Conservation (phyloP, 2,888 invertebrate genomes). For the Callyntrura sp. region DNA sequence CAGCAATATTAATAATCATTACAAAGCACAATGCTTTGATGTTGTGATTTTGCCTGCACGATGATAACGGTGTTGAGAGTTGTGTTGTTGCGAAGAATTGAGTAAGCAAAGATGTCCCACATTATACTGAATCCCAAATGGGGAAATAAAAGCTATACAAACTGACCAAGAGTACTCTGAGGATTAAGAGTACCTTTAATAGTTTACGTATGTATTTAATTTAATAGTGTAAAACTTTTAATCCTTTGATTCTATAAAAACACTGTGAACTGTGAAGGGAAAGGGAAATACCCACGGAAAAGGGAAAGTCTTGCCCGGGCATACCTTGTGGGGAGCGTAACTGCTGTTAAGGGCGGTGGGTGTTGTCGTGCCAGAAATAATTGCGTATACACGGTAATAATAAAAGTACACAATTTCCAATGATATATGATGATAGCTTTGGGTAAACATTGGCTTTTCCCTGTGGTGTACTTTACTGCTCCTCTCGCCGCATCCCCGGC, state of each 20-base stretch:
- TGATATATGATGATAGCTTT: constrained; percentile 20
- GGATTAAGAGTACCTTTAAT: constrained; percentile 21
- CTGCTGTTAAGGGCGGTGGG: background rate
- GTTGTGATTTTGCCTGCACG: background rate
- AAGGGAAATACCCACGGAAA: too few species aligned
- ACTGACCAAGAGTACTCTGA: background rate
- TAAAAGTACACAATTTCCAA: constrained; percentile 25
- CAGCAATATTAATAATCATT: too few species aligned
- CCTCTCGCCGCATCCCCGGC: background rate
- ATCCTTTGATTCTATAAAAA: constrained; percentile 14
- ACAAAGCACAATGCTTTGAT: too few species aligned
- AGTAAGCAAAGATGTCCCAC: background rate
- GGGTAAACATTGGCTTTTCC: constrained; percentile 31
- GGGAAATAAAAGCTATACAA: too few species aligned
- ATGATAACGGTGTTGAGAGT: background rate
- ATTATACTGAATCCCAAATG: background rate
- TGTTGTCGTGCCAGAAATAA: constrained; percentile 22
- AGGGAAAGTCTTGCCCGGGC: too few species aligned
- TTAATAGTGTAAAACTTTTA: background rate
- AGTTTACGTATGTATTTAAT: background rate
- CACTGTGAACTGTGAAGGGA: too few species aligned
- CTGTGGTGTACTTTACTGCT: constrained; percentile 46
- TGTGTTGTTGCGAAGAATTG: background rate
- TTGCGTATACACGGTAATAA: constrained; percentile 6
- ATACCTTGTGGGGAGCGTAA: too few species aligned